phyloP scores from a whole-genome alignment of 2,888 invertebrate species.

The Minunthozetes semirufus region DNA sequence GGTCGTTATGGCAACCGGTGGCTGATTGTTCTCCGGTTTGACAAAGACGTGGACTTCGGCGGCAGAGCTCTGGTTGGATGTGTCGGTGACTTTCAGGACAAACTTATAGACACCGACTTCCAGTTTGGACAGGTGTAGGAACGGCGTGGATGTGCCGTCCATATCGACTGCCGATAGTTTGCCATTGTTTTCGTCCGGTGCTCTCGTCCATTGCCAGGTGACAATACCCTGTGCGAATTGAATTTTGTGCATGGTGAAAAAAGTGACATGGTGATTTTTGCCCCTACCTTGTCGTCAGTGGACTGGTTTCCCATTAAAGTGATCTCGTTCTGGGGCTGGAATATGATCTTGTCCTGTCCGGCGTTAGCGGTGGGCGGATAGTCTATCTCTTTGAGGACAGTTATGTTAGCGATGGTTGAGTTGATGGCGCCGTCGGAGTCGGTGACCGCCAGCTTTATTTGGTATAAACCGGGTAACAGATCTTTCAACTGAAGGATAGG shows the following conservation, averaged over 20 bases:
- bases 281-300: constrained; percentile 67
- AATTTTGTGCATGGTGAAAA: neutral
- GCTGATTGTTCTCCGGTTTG: constrained; percentile 58
- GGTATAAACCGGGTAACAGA: constrained; percentile 65
- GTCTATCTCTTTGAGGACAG: constrained; percentile 80
- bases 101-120: constrained; percentile 92
- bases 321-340: constrained; percentile 74
- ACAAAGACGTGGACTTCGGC: constrained; percentile 88
- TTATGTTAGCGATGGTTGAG: constrained; percentile 77
- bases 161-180: constrained; percentile 75
- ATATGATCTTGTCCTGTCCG: constrained; percentile 79
- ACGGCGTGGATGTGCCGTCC: constrained; percentile 84
- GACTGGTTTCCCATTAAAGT: constrained; percentile 82
- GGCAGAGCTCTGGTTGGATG: constrained; percentile 75
- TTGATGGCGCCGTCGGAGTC: constrained; percentile 82
- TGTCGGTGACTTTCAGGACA: constrained; percentile 83
- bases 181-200: constrained; percentile 63
- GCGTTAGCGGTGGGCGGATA: constrained; percentile 94
- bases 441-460: constrained; percentile 66
- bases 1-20: constrained; percentile 54
- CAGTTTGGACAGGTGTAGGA: constrained; percentile 75
- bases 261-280: neutral
- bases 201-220: constrained; percentile 93
- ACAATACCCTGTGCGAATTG: constrained; percentile 61
- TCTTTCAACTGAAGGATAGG: constrained; percentile 77